phyloP scores from a whole-genome alignment of 2,888 invertebrate genomes.

The Epistrophe eligans region DNA sequence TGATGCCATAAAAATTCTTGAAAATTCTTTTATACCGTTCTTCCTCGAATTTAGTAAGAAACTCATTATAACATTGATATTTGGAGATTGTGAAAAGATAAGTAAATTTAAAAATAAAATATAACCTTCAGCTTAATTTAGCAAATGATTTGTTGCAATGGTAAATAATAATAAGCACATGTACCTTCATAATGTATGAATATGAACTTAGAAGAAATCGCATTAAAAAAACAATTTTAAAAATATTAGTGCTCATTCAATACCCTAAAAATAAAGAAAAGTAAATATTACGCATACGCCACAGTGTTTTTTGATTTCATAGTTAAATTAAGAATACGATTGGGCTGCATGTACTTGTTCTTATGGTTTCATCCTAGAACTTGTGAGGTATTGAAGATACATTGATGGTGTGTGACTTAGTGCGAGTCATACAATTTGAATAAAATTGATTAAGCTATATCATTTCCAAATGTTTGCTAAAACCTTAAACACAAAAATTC shows the following conservation, averaged over 20 bases:
- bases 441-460: too few species aligned
- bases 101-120: neutral
- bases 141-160: neutral
- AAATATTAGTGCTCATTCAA: neutral
- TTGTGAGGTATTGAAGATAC: too few species aligned
- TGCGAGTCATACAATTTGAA: too few species aligned
- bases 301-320: neutral
- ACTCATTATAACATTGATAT: slow-evolving; percentile 1
- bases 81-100: slow-evolving; percentile 11
- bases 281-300: neutral
- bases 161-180: neutral
- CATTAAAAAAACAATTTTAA: neutral
- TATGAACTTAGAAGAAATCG: neutral
- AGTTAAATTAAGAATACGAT: neutral
- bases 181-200: neutral
- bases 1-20: neutral
- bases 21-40: neutral
- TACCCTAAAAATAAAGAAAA: neutral
- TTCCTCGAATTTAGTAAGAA: neutral
- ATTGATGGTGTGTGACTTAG: too few species aligned
- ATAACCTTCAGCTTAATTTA: neutral
- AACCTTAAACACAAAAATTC: too few species aligned
- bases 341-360: neutral
- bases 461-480: too few species aligned
- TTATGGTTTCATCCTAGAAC: neutral